Conservation (phyloP, 2,113 vertebrate species). For the Poicephalus gulielmi region DNA sequence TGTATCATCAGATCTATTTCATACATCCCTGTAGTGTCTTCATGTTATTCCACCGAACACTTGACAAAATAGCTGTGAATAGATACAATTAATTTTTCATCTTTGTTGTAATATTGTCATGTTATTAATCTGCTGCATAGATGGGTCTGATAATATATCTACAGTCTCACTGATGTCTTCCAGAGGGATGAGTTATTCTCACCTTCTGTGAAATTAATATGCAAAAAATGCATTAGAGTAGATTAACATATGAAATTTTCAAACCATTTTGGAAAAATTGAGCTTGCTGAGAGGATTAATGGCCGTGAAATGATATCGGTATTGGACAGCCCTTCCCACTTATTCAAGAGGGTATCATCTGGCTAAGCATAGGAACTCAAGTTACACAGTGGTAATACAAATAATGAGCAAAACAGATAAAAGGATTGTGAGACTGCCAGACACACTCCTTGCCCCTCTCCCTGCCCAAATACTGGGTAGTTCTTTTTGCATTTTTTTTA, state of each 20-base stretch:
- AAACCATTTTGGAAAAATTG: background rate
- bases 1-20: fast-evolving
- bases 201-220: background rate
- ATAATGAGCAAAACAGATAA: background rate
- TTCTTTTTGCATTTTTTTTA: background rate
- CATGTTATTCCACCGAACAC: fast-evolving
- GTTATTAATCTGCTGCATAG: background rate
- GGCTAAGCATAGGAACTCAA: background rate
- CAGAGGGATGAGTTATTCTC: background rate
- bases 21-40: fast-evolving
- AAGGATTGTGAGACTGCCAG: background rate
- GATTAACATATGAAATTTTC: background rate
- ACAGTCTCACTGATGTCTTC: background rate
- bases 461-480: background rate
- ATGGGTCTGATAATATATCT: background rate
- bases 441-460: background rate
- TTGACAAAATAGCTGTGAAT: background rate
- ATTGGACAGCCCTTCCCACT: background rate
- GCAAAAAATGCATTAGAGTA: background rate
- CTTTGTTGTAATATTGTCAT: background rate
- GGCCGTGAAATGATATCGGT: background rate
- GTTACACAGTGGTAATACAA: background rate
- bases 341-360: background rate
- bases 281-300: background rate
- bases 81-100: background rate